Percentiles rank a stretch among this genome's conserved stretches.
These are phyloP conservation scores for Acrossocheilus fasciatus DNA, from an alignment of 2,797 vertebrate species.

Conservation along the genomic window DNA sequence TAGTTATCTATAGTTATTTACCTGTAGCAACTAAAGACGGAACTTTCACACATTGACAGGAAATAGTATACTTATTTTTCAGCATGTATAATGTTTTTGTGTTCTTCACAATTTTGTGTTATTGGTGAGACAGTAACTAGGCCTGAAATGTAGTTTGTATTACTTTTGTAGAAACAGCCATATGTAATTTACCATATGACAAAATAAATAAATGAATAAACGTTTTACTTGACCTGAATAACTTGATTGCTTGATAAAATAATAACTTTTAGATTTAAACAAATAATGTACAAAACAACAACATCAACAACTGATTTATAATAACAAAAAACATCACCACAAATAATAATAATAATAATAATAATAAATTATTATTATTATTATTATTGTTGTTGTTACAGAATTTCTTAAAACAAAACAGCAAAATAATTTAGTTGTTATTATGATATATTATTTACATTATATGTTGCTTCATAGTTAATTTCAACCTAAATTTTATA, in stretches of 20 bases:
- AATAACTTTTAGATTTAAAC: not conserved
- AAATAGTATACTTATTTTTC: not conserved
- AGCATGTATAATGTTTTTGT: not conserved
- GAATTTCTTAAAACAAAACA: not conserved
- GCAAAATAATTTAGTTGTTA: not conserved
- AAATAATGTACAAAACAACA: not conserved
- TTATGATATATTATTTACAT: not conserved
- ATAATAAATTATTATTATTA: no score
- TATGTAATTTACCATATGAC: not conserved
- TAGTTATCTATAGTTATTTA: not conserved
- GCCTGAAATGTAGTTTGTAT: not conserved
- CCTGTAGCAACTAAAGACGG: not conserved
- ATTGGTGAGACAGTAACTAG: not conserved
- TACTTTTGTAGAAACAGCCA: not conserved
- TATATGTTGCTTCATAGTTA: not conserved
- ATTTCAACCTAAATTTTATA: not conserved
- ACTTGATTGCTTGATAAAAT: no score
- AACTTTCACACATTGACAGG: not conserved
- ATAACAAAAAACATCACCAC: no score
- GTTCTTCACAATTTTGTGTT: constrained; percentile 24
- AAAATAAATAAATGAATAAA: not conserved
- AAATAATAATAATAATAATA: no score
- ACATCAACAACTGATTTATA: no score
- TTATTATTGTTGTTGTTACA: not conserved
- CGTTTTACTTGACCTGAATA: not conserved